Evolutionary conservation across 2,888 invertebrate species (phyloP).

Genomic region (Tetramorium bicarinatum): DNA sequence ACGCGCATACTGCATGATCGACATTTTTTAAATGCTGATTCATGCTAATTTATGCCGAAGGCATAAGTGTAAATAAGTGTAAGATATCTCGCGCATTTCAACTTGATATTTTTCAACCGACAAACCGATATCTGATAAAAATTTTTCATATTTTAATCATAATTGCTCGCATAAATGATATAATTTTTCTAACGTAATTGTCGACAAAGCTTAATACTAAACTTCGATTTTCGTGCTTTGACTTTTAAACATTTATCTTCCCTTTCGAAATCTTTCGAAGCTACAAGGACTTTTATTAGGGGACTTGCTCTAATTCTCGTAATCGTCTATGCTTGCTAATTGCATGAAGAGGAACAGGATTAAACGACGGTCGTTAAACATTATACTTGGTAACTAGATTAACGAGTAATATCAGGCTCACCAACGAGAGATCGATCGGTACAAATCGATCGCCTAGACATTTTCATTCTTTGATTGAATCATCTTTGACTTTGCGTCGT

Average conservation of each 20-base stretch:
- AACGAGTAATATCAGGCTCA: constrained; percentile 17
- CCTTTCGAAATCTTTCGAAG: neutral
- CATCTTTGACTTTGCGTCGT: neutral
- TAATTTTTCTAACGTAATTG: neutral
- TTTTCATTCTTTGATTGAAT: constrained; percentile 11
- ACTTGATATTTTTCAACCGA: neutral
- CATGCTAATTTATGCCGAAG: neutral
- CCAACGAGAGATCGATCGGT: neutral
- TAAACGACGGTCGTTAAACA: constrained; percentile 33
- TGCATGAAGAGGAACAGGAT: constrained; percentile 31
- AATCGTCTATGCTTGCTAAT: constrained; percentile 28
- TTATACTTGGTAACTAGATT: constrained; percentile 33
- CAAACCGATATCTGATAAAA: neutral
- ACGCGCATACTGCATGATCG: neutral
- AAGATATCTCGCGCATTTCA: constrained; percentile 12
- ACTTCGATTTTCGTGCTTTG: constrained; percentile 10
- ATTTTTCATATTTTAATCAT: constrained; percentile 7
- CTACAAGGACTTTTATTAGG: constrained; percentile 21
- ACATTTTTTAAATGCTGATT: neutral
- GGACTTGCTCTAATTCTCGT: constrained; percentile 14
- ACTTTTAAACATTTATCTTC: neutral
- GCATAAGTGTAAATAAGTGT: constrained; percentile 1
- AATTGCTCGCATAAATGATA: constrained; percentile 23
- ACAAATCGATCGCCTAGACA: neutral
- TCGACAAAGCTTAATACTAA: neutral